Evolutionary conservation across 2,888 invertebrate genomes (phyloP).

Genomic region (Hemaris fuciformis): DNA sequence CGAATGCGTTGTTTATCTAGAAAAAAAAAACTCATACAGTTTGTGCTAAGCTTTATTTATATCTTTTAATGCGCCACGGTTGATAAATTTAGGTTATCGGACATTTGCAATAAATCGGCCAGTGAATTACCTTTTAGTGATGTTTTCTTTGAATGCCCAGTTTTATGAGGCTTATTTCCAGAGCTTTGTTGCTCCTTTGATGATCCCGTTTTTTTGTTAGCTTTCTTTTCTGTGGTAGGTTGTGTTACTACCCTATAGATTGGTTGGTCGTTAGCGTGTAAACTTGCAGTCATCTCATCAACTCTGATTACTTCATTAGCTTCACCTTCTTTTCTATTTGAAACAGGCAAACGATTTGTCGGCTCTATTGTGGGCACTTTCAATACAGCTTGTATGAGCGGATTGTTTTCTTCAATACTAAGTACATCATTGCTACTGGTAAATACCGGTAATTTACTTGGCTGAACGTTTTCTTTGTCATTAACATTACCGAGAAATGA

Average conservation of each 20-base stretch:
- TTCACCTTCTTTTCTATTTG: conserved; percentile 67
- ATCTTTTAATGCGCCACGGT: not conserved
- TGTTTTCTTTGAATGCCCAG: conserved; percentile 71
- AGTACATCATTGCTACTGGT: conserved; percentile 65
- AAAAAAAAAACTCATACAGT: conserved; percentile 19
- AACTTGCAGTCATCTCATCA: conserved; percentile 71
- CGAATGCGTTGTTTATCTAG: conserved; percentile 70
- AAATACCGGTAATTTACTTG: conserved; percentile 61
- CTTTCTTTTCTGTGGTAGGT: conserved; percentile 67
- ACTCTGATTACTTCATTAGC: conserved; percentile 65
- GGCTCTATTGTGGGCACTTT: conserved; percentile 66
- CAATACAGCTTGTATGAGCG: conserved; percentile 68
- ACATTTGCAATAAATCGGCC: no score
- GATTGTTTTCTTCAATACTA: conserved; percentile 67
- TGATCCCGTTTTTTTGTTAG: conserved; percentile 58
- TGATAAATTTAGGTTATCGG: not conserved
- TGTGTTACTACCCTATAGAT: conserved; percentile 75
- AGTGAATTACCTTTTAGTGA: conserved; percentile 63
- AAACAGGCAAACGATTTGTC: conserved; percentile 54
- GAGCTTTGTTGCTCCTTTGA: conserved; percentile 53
- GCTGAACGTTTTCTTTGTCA: conserved; percentile 50
- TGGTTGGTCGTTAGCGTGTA: conserved; percentile 74
- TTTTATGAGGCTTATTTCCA: conserved; percentile 58
- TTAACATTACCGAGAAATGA: conserved; percentile 1
- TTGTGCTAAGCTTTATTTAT: not conserved